phyloP scores from a whole-genome alignment of 1,140 invertebrate genomes.

The Lasioglossum albipes region DNA sequence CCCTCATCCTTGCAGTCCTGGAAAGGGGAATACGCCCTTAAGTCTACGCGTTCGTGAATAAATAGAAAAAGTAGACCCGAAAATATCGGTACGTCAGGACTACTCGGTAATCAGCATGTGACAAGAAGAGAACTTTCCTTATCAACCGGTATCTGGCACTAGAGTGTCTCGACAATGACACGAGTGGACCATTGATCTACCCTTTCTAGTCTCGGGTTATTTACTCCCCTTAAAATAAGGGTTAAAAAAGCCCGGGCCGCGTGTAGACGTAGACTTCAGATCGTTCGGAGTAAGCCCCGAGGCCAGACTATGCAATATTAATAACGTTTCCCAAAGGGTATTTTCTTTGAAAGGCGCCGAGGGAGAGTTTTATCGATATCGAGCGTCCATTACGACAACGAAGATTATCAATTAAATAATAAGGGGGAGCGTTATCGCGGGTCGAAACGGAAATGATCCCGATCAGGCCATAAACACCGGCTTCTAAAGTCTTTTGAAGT shows the following conservation, averaged over 20 bases:
- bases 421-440: slow-evolving; percentile 30
- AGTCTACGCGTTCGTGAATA: background rate
- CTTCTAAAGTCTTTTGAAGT: slow-evolving; percentile 49
- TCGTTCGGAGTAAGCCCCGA: background rate
- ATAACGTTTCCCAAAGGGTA: background rate
- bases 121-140: slow-evolving; percentile 12
- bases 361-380: slow-evolving; percentile 8
- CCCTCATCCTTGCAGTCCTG: no score
- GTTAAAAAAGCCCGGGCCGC: background rate
- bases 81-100: slow-evolving; percentile 28
- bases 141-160: slow-evolving; percentile 21
- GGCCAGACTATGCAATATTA: background rate
- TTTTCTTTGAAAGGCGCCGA: background rate
- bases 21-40: no score
- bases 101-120: slow-evolving; percentile 32
- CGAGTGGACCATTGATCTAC: slow-evolving; percentile 17
- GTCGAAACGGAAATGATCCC: slow-evolving; percentile 41
- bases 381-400: background rate
- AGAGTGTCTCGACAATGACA: slow-evolving; percentile 4
- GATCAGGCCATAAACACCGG: slow-evolving; percentile 53
- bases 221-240: slow-evolving; percentile 21
- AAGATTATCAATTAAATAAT: slow-evolving; percentile 46
- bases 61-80: background rate
- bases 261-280: background rate
- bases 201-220: background rate